These are phyloP conservation scores for Anser cygnoides DNA, from an alignment of 2,113 vertebrate species.

Conservation along the genomic window DNA sequence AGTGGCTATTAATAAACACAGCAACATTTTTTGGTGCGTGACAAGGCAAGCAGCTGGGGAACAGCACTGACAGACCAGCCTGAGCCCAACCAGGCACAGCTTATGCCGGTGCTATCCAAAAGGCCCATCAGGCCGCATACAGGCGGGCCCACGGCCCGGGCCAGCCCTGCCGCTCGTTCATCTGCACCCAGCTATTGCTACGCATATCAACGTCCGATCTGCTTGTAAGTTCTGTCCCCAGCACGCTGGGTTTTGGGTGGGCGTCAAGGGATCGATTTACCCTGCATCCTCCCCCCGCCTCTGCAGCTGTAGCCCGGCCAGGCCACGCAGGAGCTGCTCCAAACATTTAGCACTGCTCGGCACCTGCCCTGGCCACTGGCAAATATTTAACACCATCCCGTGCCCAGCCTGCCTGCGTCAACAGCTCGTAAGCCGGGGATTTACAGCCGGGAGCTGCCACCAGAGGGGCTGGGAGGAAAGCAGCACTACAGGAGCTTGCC, in stretches of 20 bases:
- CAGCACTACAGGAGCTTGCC: fast-evolving
- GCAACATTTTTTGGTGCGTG: not conserved
- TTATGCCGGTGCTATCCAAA: not conserved
- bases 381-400: not conserved
- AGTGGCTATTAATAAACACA: not conserved
- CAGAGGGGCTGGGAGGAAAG: not conserved
- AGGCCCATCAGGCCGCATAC: not conserved
- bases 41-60: not conserved
- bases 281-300: not conserved
- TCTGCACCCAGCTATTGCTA: not conserved
- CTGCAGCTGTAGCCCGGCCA: not conserved
- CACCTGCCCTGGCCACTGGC: not conserved
- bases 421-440: slow-evolving; percentile 4
- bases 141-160: not conserved
- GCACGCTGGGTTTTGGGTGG: not conserved
- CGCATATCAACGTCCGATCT: not conserved
- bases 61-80: not conserved
- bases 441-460: not conserved
- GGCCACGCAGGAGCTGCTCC: not conserved
- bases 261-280: not conserved
- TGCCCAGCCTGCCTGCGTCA: fast-evolving
- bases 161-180: not conserved
- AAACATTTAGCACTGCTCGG: fast-evolving
- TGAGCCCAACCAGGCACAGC: not conserved
- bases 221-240: not conserved